Evolutionary conservation across 2,888 invertebrate genomes (phyloP).

Genomic region (Nebria brevicollis): DNA sequence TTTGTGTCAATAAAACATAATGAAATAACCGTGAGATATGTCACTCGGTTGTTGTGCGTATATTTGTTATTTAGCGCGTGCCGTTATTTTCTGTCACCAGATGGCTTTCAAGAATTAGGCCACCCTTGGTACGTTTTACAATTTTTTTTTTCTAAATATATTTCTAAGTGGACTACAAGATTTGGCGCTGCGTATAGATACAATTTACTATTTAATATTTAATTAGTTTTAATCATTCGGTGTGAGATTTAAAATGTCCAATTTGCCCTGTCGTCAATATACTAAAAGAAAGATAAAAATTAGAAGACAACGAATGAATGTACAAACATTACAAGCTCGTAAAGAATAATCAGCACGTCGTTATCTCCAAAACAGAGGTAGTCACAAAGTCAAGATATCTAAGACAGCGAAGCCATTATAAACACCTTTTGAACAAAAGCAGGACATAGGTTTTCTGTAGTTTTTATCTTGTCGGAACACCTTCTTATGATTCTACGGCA

Average conservation of each 20-base stretch:
- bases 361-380: conserved; percentile 11
- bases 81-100: conserved; percentile 27
- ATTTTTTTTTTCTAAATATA: not conserved
- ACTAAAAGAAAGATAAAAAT: too few species aligned
- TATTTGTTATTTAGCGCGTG: conserved; percentile 22
- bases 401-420: not conserved
- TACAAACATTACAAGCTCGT: not conserved
- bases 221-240: too few species aligned
- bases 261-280: too few species aligned
- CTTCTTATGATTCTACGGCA: conserved; percentile 38
- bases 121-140: conserved; percentile 19
- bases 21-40: conserved; percentile 44
- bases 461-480: conserved; percentile 42
- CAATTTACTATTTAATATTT: too few species aligned
- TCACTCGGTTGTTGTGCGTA: not conserved
- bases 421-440: conserved; percentile 32
- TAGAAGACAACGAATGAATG: too few species aligned
- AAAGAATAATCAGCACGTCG: conserved; percentile 24
- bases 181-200: too few species aligned
- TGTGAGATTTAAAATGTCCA: too few species aligned
- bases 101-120: conserved; percentile 23
- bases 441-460: conserved; percentile 21
- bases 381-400: conserved; percentile 2
- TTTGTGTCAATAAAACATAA: conserved; percentile 49
- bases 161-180: too few species aligned